Evolutionary conservation across 2,888 invertebrate genomes (phyloP).

Genomic region (Pecten maximus): DNA sequence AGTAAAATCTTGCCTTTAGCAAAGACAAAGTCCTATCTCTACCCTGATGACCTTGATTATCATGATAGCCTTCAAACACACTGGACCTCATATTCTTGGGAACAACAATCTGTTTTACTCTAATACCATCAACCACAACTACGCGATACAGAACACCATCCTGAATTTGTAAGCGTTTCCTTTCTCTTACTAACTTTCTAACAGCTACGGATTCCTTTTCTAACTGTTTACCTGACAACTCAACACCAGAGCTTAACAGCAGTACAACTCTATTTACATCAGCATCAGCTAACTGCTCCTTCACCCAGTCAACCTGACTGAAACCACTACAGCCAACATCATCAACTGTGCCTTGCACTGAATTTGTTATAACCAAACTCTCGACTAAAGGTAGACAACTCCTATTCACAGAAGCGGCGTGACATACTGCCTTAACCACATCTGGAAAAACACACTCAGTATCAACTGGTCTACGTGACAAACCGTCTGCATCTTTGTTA

Average conservation of each 20-base stretch:
- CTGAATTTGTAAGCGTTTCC: constrained; percentile 6
- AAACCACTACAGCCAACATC: neutral
- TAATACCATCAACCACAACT: neutral
- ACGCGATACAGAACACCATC: constrained; percentile 45
- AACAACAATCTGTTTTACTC: constrained; percentile 41
- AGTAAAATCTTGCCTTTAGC: constrained; percentile 37
- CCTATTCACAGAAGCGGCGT: neutral
- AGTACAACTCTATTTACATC: neutral
- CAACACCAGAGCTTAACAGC: neutral
- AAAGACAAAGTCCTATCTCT: constrained; percentile 40
- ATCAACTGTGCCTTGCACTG: neutral
- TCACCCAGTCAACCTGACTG: neutral
- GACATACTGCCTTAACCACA: constrained; percentile 44
- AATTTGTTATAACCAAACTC: neutral
- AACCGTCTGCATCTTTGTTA: constrained; percentile 42
- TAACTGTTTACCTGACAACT: neutral
- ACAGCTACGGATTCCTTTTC: constrained; percentile 36
- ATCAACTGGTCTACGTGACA: constrained; percentile 55
- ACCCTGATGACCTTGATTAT: constrained; percentile 49
- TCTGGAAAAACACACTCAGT: constrained; percentile 22
- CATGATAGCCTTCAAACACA: constrained; percentile 39
- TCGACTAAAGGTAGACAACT: neutral
- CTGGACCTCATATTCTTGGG: neutral
- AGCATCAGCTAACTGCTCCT: neutral
- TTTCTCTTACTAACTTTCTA: neutral